These are phyloP conservation scores for Salpingus planirostris DNA, from an alignment of 2,888 invertebrate genomes.

Conservation along the genomic window DNA sequence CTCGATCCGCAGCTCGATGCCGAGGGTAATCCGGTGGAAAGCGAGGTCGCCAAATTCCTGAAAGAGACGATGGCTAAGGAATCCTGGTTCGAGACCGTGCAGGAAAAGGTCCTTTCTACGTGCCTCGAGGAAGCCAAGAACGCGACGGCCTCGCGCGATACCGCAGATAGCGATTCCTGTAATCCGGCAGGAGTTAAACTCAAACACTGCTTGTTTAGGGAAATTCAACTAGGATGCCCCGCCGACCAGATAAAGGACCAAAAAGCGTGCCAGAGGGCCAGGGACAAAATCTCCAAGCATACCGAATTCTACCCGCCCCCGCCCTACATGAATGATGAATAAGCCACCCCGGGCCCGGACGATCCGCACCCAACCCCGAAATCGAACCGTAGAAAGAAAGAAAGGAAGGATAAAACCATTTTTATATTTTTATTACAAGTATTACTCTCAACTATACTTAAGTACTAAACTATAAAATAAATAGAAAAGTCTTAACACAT, in stretches of 20 bases:
- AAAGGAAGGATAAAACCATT: too few relatives aligned
- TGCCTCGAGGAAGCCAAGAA: constrained; percentile 33
- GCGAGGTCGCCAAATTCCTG: constrained; percentile 25
- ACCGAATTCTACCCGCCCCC: constrained; percentile 15
- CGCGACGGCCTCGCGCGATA: constrained; percentile 21
- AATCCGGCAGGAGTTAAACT: constrained; percentile 33
- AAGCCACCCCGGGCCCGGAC: not conserved
- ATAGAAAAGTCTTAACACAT: too few relatives aligned
- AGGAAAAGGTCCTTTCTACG: constrained; percentile 32
- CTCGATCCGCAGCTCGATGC: constrained; percentile 28
- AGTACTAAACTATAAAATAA: too few relatives aligned
- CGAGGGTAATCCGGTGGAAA: constrained; percentile 32
- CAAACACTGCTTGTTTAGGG: constrained; percentile 36
- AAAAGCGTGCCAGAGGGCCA: constrained; percentile 31
- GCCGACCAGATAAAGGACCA: constrained; percentile 37
- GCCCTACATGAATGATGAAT: constrained; percentile 5
- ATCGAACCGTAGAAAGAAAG: too few relatives aligned
- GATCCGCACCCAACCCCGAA: too few relatives aligned
- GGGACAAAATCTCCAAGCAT: constrained; percentile 30
- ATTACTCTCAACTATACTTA: too few relatives aligned
- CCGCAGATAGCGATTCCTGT: constrained; percentile 26
- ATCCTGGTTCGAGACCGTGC: constrained; percentile 29
- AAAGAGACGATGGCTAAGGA: constrained; percentile 28
- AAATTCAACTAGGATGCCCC: constrained; percentile 38
- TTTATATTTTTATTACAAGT: too few relatives aligned